A percentile compares a stretch with the other conserved stretches of the same genome.
These are phyloP conservation scores for Callaeas wilsoni DNA, from an alignment of 2,113 vertebrate genomes.

Conservation along the genomic window DNA sequence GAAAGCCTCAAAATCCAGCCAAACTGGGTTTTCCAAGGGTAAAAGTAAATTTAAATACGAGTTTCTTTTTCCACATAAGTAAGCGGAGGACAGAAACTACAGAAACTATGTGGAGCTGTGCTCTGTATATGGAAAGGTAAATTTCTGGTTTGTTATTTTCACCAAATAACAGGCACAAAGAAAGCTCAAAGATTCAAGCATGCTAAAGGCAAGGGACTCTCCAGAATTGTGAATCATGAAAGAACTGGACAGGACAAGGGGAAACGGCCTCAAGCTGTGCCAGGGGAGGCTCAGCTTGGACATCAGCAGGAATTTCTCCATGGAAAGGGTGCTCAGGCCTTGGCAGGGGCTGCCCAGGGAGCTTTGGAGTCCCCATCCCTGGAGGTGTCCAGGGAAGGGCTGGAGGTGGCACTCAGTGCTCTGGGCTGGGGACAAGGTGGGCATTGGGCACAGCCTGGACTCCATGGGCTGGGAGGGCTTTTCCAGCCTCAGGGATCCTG, in stretches of 20 bases:
- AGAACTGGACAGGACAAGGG: neutral
- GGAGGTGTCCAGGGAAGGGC: neutral
- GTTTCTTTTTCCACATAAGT: neutral
- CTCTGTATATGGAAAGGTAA: neutral
- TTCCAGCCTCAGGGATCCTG: rapidly evolving
- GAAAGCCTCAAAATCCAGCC: neutral
- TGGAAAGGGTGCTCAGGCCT: too few relatives aligned
- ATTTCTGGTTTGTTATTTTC: neutral
- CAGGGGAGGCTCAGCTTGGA: too few relatives aligned
- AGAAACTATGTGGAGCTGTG: neutral
- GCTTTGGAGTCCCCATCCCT: neutral
- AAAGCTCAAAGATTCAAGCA: neutral
- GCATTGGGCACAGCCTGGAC: rapidly evolving
- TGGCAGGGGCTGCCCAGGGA: neutral
- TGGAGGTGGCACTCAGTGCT: neutral
- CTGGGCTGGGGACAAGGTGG: neutral
- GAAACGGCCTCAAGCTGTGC: too few relatives aligned
- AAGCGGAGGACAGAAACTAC: neutral
- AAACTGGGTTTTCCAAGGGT: neutral
- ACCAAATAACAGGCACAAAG: neutral
- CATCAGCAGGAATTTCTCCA: too few relatives aligned
- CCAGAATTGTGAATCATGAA: neutral
- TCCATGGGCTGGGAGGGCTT: neutral
- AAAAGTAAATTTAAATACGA: neutral
- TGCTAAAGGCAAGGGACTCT: neutral